Evolutionary conservation across 2,113 vertebrate species (phyloP).

Genomic region (Microtus oregoni): DNA sequence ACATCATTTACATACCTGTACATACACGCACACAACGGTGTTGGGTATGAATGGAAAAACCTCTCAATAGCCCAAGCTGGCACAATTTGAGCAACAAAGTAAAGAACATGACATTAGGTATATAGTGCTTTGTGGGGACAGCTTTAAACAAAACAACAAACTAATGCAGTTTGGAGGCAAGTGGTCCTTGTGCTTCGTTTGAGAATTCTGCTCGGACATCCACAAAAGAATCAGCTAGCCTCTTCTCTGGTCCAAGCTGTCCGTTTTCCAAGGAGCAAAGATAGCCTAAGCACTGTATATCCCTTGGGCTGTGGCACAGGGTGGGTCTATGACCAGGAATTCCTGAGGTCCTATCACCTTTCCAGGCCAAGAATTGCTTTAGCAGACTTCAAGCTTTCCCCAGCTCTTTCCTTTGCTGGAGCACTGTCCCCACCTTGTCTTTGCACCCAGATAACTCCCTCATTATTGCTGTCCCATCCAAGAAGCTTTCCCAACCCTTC

Average conservation of each 20-base stretch:
- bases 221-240: background rate
- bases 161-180: background rate
- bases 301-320: background rate
- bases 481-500: background rate
- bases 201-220: background rate
- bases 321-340: background rate
- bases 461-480: no score
- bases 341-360: background rate
- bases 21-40: background rate
- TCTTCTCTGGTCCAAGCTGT: background rate
- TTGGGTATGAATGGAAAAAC: background rate
- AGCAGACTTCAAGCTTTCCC: no score
- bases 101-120: background rate
- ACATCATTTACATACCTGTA: no score
- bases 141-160: background rate
- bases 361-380: background rate
- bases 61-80: background rate
- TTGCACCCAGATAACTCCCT: background rate
- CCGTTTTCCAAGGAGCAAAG: background rate
- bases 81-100: background rate
- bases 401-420: background rate
- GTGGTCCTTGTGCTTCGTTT: no score
- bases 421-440: no score
- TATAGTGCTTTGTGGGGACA: background rate
- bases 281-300: background rate